These are phyloP conservation scores for Cryptoprocta ferox DNA, from an alignment of 2,797 vertebrate species.

Conservation along the genomic window DNA sequence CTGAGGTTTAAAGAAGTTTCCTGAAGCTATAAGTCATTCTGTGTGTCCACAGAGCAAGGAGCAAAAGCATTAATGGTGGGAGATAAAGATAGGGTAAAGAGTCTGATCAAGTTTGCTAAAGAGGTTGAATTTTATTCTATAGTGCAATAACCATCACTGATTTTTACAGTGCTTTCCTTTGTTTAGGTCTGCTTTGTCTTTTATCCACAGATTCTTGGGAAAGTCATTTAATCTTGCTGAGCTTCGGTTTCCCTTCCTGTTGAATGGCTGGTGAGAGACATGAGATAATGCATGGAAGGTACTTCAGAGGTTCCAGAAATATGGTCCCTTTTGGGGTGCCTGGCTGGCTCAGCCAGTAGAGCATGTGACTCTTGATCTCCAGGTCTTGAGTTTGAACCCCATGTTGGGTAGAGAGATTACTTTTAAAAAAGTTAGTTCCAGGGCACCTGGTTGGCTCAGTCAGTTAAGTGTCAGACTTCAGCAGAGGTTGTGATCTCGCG, in stretches of 20 bases:
- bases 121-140: background rate
- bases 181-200: background rate
- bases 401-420: background rate
- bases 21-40: background rate
- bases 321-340: background rate
- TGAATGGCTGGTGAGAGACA: background rate
- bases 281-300: background rate
- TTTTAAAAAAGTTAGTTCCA: no score
- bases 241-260: background rate
- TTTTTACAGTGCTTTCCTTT: conserved; percentile 2
- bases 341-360: background rate
- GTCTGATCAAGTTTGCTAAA: background rate
- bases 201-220: background rate
- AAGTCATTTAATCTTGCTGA: background rate
- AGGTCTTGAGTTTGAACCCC: background rate
- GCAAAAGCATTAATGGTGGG: background rate
- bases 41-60: background rate
- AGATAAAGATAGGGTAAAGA: background rate
- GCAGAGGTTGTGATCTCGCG: no score
- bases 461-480: no score
- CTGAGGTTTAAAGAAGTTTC: background rate
- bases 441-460: no score
- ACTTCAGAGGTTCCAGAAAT: background rate
- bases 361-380: background rate
- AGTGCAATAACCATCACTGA: background rate